Conservation (phyloP, 1,140 invertebrate genomes). For the Radopholus similis region DNA sequence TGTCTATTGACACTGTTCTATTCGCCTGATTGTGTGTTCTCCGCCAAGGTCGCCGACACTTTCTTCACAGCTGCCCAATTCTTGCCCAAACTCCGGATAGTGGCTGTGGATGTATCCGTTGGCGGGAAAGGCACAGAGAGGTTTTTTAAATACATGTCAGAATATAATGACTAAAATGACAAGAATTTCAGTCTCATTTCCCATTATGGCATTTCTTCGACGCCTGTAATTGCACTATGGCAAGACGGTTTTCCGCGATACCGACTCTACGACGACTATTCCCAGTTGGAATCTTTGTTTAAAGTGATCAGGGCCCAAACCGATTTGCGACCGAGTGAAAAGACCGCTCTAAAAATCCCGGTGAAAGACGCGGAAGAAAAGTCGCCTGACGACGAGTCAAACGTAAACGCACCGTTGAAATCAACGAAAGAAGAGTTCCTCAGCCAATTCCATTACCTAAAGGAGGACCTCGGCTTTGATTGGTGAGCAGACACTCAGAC, state of each 20-base stretch:
- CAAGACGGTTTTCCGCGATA: slow-evolving; percentile 33
- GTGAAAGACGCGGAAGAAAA: background rate
- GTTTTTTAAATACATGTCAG: background rate
- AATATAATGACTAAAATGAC: background rate
- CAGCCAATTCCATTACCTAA: slow-evolving; percentile 18
- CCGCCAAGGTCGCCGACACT: slow-evolving; percentile 33
- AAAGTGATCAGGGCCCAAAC: slow-evolving; percentile 12
- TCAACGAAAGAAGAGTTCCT: slow-evolving; percentile 25
- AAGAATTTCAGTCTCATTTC: slow-evolving; percentile 31
- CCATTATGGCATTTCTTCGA: slow-evolving; percentile 36
- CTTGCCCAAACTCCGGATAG: slow-evolving; percentile 30
- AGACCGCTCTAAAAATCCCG: background rate
- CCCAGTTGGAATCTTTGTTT: slow-evolving; percentile 22
- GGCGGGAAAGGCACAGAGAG: slow-evolving; percentile 19
- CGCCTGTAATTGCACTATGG: slow-evolving; percentile 36
- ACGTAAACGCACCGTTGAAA: background rate
- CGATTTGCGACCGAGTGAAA: slow-evolving; percentile 13
- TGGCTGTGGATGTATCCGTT: slow-evolving; percentile 33
- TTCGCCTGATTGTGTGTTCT: slow-evolving; percentile 32
- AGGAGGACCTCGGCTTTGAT: slow-evolving; percentile 31
- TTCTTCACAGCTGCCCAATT: slow-evolving; percentile 28
- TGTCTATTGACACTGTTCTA: slow-evolving; percentile 36
- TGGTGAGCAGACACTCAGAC: slow-evolving; percentile 16
- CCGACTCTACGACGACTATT: slow-evolving; percentile 28
- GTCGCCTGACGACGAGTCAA: background rate